Evolutionary conservation across 1,140 invertebrate species (phyloP).

Genomic region (Caenorhabditis latens): DNA sequence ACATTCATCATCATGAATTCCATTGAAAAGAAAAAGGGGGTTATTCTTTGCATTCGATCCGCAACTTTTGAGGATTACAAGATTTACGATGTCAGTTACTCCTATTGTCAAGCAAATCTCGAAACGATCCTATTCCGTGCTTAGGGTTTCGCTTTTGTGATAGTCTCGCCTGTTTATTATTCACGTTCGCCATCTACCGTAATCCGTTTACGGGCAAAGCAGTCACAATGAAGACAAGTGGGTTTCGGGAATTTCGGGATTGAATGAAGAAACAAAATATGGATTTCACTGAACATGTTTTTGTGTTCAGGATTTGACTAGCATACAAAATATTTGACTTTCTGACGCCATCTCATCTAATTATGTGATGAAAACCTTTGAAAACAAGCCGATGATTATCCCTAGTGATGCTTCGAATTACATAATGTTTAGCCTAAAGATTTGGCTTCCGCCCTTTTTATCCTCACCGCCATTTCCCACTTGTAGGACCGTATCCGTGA

Average conservation of each 20-base stretch:
- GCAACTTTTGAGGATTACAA: conserved; percentile 49
- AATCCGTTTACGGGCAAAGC: conserved; percentile 6
- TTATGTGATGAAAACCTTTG: conserved; percentile 51
- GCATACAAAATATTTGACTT: conserved; percentile 12
- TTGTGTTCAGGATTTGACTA: too few relatives aligned
- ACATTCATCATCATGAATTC: conserved; percentile 29
- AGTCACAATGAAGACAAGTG: not conserved
- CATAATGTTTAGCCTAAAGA: conserved; percentile 40
- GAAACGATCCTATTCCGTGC: conserved; percentile 28
- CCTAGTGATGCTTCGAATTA: conserved; percentile 11
- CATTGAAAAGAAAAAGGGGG: not conserved
- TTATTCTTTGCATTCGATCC: conserved; percentile 45
- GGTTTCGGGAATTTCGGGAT: not conserved
- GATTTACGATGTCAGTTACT: conserved; percentile 52
- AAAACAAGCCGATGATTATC: conserved; percentile 50
- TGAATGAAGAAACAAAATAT: not conserved
- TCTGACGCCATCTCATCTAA: conserved; percentile 33
- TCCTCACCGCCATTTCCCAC: not conserved
- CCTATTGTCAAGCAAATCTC: conserved; percentile 54
- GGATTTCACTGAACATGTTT: too few relatives aligned
- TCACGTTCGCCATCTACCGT: conserved; percentile 44
- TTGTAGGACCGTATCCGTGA: conserved; percentile 2
- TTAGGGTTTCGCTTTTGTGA: conserved; percentile 40
- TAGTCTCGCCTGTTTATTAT: conserved; percentile 55
- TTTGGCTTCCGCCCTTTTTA: conserved; percentile 41